phyloP scores from a whole-genome alignment of 2,113 vertebrate genomes.

The Nipponia nippon region DNA sequence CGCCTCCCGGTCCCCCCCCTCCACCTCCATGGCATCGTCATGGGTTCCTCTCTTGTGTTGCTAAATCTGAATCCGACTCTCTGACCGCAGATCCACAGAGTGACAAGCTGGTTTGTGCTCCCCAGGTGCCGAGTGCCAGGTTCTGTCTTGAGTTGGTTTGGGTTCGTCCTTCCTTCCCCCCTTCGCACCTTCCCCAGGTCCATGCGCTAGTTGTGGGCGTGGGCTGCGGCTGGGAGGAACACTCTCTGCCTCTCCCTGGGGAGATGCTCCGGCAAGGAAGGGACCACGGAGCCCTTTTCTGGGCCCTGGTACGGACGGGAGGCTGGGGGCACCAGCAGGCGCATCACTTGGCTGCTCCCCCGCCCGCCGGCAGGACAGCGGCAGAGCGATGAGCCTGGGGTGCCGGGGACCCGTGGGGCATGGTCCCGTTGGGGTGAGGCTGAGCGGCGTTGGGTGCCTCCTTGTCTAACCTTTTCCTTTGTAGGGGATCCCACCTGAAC shows the following conservation, averaged over 20 bases:
- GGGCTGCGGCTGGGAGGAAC: constrained; percentile 71
- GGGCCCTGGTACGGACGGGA: constrained; percentile 50
- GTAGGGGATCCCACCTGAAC: constrained; percentile 43
- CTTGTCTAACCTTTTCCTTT: constrained; percentile 64
- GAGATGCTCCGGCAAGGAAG: not conserved
- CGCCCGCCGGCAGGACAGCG: fast-evolving
- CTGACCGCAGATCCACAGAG: constrained; percentile 60
- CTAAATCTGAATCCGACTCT: constrained; percentile 68
- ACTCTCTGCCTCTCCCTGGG: constrained; percentile 51
- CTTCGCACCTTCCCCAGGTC: constrained; percentile 55
- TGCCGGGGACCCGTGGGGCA: not conserved
- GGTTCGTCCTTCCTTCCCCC: constrained; percentile 50
- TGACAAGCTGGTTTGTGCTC: constrained; percentile 61
- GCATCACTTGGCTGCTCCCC: not conserved
- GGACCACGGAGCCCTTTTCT: not conserved
- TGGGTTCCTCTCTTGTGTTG: constrained; percentile 85
- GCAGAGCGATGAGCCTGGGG: constrained; percentile 6
- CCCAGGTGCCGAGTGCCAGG: constrained; percentile 57
- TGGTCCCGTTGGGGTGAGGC: constrained; percentile 58
- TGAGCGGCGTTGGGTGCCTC: constrained; percentile 54
- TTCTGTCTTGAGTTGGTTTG: constrained; percentile 59
- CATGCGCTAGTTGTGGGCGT: constrained; percentile 68
- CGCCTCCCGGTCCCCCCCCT: not conserved
- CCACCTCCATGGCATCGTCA: constrained; percentile 76
- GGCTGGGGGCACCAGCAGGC: not conserved